Evolutionary conservation across 2,888 invertebrate genomes (phyloP).

Genomic region (Andrena minutula): DNA sequence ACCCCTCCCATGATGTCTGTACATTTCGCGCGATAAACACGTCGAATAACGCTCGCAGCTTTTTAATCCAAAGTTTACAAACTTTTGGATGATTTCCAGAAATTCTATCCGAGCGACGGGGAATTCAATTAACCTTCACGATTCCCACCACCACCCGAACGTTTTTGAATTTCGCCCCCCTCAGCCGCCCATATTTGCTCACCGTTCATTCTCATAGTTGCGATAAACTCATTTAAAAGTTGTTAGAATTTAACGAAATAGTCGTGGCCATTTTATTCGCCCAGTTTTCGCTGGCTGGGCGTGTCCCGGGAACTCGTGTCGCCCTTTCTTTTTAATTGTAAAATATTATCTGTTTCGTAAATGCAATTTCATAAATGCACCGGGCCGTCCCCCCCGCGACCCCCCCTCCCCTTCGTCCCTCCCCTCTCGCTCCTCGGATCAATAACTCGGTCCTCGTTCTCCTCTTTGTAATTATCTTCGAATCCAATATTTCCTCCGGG

Average conservation of each 20-base stretch:
- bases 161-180: neutral
- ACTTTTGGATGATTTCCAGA: neutral
- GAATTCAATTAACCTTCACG: slow-evolving; percentile 3
- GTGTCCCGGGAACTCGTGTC: slow-evolving; percentile 38
- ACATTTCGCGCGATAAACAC: slow-evolving; percentile 20
- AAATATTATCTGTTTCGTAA: slow-evolving; percentile 56
- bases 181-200: neutral
- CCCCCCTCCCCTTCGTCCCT: neutral
- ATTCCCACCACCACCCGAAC: neutral
- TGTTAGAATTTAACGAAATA: slow-evolving; percentile 28
- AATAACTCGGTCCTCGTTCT: slow-evolving; percentile 40
- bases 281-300: slow-evolving; percentile 3
- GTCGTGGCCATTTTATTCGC: slow-evolving; percentile 13
- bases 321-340: slow-evolving; percentile 44
- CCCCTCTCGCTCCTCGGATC: slow-evolving; percentile 41
- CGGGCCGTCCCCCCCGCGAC: neutral
- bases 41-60: neutral
- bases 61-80: neutral
- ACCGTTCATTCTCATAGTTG: neutral
- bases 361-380: slow-evolving; percentile 60
- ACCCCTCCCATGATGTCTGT: neutral
- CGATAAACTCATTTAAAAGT: slow-evolving; percentile 24
- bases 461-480: slow-evolving; percentile 54
- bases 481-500: slow-evolving; percentile 52
- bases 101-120: neutral